Percentiles rank a stretch among this genome's conserved stretches.
Evolutionary conservation across 2,888 invertebrate species (phyloP).

Genomic region (Cryptus viduatorius): DNA sequence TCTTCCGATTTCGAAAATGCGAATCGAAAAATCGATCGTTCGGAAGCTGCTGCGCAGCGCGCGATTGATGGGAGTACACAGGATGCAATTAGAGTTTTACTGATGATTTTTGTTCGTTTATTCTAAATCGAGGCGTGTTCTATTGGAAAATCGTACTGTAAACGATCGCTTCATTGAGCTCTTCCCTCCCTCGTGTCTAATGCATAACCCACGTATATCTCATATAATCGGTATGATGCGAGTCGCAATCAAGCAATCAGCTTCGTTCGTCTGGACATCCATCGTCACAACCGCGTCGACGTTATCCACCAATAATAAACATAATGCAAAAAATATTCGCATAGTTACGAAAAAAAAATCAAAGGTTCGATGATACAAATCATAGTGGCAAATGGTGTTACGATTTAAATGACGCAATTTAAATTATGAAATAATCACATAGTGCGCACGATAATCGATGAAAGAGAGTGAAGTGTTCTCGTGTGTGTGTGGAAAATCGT

Average conservation of each 20-base stretch:
- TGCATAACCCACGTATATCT: neutral
- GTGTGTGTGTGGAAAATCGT: constrained; percentile 1
- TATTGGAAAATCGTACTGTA: constrained; percentile 60
- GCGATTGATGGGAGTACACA: neutral
- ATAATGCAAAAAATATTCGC: neutral
- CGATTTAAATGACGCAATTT: constrained; percentile 18
- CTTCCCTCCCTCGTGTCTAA: constrained; percentile 23
- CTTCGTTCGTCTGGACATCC: constrained; percentile 29
- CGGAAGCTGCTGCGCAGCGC: no score
- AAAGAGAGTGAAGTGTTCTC: constrained; percentile 43
- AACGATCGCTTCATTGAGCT: constrained; percentile 61
- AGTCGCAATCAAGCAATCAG: constrained; percentile 58
- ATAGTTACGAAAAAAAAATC: neutral
- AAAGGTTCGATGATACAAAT: constrained; percentile 42
- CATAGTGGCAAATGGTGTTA: constrained; percentile 34
- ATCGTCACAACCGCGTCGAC: neutral
- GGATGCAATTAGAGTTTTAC: constrained; percentile 37
- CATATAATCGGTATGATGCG: constrained; percentile 31
- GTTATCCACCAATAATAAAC: neutral
- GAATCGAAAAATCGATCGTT: no score
- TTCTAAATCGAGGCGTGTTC: constrained; percentile 41
- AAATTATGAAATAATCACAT: constrained; percentile 11
- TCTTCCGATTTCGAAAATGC: no score
- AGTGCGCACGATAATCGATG: constrained; percentile 39
- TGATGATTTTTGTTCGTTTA: constrained; percentile 41